Percentiles rank a stretch among this genome's conserved stretches.
Conservation (phyloP, 2,888 invertebrate species). For the Ophioninae sp. region DNA sequence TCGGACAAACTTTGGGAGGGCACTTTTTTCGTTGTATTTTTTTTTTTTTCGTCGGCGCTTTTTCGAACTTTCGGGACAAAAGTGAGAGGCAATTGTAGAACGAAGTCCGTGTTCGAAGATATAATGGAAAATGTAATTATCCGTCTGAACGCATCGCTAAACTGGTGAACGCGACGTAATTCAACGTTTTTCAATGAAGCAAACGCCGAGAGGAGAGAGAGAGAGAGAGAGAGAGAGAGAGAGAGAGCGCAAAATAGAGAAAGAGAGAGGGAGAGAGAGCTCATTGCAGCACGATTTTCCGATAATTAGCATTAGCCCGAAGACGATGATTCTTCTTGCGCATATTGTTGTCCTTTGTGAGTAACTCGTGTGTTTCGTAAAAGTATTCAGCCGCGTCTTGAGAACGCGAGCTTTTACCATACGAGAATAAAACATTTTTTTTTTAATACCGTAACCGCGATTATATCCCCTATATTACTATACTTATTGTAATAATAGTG, state of each 20-base stretch:
- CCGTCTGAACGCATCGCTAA: conserved; percentile 73
- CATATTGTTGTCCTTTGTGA: conserved; percentile 61
- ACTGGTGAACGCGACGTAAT: conserved; percentile 68
- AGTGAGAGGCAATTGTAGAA: conserved; percentile 47
- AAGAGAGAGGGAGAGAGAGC: too few relatives aligned
- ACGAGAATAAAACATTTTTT: conserved; percentile 15
- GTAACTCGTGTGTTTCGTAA: conserved; percentile 57
- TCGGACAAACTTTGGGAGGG: too few relatives aligned
- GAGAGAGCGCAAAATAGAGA: conserved; percentile 9
- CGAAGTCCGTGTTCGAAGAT: conserved; percentile 36
- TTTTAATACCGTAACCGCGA: conserved; percentile 20
- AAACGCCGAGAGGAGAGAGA: conserved; percentile 3
- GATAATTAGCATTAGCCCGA: conserved; percentile 71
- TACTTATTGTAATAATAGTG: conserved; percentile 41
- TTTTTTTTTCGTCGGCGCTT: too few relatives aligned
- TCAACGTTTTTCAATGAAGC: conserved; percentile 77
- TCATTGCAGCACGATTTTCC: conserved; percentile 69
- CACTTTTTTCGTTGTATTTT: too few relatives aligned
- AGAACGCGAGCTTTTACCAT: conserved; percentile 12
- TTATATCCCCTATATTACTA: conserved; percentile 35
- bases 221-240: conserved; percentile 24
- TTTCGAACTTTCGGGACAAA: too few relatives aligned
- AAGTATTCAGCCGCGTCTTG: conserved; percentile 49
- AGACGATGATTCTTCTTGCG: conserved; percentile 50
- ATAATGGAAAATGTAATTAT: conserved; percentile 73